These are phyloP conservation scores for Heliangelus exortis DNA, from an alignment of 2,797 vertebrate species.

Conservation along the genomic window DNA sequence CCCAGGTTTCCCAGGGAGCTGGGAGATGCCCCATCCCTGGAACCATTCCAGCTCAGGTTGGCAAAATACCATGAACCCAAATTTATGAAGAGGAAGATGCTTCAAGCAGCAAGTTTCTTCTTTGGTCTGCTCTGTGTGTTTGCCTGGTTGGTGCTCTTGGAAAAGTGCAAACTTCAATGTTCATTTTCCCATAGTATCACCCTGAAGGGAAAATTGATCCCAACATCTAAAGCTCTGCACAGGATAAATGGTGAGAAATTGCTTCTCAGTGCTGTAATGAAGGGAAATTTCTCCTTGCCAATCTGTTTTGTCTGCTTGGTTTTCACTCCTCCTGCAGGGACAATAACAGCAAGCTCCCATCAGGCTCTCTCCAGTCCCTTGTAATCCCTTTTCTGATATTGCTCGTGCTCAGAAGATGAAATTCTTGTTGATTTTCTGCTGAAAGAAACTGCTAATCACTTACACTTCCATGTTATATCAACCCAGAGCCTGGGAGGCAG, in stretches of 20 bases:
- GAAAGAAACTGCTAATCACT: not conserved
- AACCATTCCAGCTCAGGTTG: no score
- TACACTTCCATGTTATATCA: not conserved
- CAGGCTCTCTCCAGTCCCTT: not conserved
- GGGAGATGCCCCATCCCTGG: no score
- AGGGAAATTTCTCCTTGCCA: not conserved
- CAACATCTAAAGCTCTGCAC: not conserved
- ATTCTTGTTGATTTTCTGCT: not conserved
- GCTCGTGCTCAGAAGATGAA: not conserved
- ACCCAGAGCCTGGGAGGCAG: not conserved
- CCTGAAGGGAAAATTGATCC: not conserved
- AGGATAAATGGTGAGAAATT: not conserved
- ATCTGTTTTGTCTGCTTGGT: not conserved
- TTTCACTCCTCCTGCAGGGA: not conserved
- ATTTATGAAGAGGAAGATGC: no score
- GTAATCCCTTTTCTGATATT: not conserved
- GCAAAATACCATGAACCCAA: no score
- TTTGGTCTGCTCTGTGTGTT: not conserved
- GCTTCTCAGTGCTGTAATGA: not conserved
- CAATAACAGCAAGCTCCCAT: not conserved
- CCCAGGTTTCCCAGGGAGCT: no score
- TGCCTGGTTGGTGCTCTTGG: accelerated
- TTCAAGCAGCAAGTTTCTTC: not conserved
- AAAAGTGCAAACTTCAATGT: not conserved
- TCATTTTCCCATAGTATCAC: not conserved